Conservation (phyloP, 2,888 invertebrate genomes). For the Mongoloraphidia duomilia region DNA sequence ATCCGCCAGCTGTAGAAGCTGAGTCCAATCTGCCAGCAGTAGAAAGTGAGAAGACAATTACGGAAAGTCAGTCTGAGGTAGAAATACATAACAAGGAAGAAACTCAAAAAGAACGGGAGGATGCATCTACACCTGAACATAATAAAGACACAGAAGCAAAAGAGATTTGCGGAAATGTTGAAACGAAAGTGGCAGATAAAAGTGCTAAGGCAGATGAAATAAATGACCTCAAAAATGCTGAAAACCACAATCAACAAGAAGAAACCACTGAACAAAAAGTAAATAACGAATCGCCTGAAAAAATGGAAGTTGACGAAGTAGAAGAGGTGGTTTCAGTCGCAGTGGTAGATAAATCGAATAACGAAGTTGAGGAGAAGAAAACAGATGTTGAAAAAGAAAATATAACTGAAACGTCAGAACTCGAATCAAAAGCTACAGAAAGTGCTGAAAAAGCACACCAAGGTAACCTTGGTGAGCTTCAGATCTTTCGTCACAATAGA, state of each 20-base stretch:
- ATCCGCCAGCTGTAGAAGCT: constrained; percentile 11
- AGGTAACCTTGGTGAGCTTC: no score
- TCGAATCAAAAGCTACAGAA: neutral
- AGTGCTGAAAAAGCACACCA: neutral
- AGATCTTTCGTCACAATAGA: no score
- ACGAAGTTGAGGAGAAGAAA: constrained; percentile 24
- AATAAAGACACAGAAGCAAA: neutral
- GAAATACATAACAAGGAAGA: neutral
- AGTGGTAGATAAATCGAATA: constrained; percentile 13
- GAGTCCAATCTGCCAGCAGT: no score
- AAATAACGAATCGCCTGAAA: neutral
- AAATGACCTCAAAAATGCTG: constrained; percentile 5
- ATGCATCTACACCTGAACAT: no score
- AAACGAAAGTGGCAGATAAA: constrained; percentile 14
- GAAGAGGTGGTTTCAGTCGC: neutral
- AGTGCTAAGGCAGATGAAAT: constrained; percentile 7
- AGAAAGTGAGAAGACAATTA: neutral
- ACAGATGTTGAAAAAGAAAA: neutral
- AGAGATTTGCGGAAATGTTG: neutral
- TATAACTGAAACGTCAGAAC: neutral
- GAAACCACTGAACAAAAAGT: constrained; percentile 2
- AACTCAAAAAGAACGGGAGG: no score
- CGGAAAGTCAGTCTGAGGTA: neutral
- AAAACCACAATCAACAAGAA: constrained; percentile 5
- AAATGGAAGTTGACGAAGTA: neutral